phyloP scores from a whole-genome alignment of 2,888 invertebrate genomes.

The Ichneumoninae sp. region DNA sequence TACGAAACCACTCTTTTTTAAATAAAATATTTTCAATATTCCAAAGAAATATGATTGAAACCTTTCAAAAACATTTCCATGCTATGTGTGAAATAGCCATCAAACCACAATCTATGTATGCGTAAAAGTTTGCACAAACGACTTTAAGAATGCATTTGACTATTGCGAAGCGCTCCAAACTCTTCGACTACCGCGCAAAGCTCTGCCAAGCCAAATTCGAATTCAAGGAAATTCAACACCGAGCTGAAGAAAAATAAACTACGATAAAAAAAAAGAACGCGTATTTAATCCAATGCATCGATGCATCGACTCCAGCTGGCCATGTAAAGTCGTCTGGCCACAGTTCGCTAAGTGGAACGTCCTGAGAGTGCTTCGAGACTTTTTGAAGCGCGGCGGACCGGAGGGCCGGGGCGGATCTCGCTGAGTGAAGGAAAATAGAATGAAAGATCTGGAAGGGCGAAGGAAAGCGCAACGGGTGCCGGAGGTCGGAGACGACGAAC shows the following conservation, averaged over 20 bases:
- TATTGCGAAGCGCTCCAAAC: no score
- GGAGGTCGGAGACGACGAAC: conserved; percentile 8
- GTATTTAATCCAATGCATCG: conserved; percentile 19
- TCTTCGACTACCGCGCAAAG: no score
- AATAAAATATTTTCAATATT: no score
- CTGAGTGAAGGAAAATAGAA: conserved; percentile 3
- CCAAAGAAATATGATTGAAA: no score
- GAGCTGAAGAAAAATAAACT: not conserved
- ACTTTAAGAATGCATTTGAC: no score
- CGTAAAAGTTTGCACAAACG: no score
- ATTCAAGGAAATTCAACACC: no score
- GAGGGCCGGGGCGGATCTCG: not conserved
- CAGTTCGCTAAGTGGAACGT: conserved; percentile 10
- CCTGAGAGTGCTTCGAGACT: conserved; percentile 39
- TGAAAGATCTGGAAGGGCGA: conserved; percentile 10
- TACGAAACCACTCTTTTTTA: no score
- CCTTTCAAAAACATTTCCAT: no score
- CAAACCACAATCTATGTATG: no score
- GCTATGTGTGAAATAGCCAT: no score
- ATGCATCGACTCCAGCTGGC: not conserved
- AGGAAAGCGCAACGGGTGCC: conserved; percentile 20
- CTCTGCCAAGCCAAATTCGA: no score
- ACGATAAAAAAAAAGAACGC: not conserved
- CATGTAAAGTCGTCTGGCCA: not conserved
- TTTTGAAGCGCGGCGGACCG: conserved; percentile 1